Base-by-base conservation (phyloP, 2,888 invertebrate species). In the Schizotus pectinicornis region DNA sequence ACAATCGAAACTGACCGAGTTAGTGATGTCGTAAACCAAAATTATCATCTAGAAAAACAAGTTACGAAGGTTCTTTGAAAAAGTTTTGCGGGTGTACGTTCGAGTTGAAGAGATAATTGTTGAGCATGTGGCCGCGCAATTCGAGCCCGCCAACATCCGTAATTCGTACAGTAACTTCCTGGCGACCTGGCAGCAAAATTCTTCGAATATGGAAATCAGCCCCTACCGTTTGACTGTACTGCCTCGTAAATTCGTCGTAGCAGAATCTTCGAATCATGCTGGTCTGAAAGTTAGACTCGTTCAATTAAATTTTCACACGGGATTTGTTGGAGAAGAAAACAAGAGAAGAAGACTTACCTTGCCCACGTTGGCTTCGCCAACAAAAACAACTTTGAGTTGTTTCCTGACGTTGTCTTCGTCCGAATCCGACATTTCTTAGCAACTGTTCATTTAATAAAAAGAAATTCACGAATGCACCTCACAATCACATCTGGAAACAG, bases 81-180 rank as follows among this genome's bases (percentile, higher is more conserved):
- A 63, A 35, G 42, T 51, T 43, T 59, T 47, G 76, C 85, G n/a
- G n/a, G n/a, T n/a, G 83, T 80, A 90, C 90, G 78, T 92, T 85
- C 45, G 88, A 85, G 43, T 84, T 86, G 70, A 85, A 89, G 43
- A 90, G 77, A 71, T 90, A 90, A 77, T 89, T 89, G 66, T 86
- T 87, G 38, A 95, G 81, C 93, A 95, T 94, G 58, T 84, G 82
- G 6, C 92, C 90, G 42, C 84, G 83, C 7, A 92, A 80, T 34
- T 92, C 88, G 63, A 87, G 86, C 12, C 95, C 94, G 39, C 92
- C 91, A 51, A 95, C 86, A 77, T 95, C 95, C 82, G 93, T 93
- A 31, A 95, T 83, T 76, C 92, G 88, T 49, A 93, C 77, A 22
- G 88, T 86, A 43, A 90, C 86, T 69, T 86, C 83, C 49, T 82